Evolutionary conservation across 2,888 invertebrate species (phyloP), one percentile per base, ranked within the genome.

Genomic region (Andricus curvator): DNA sequence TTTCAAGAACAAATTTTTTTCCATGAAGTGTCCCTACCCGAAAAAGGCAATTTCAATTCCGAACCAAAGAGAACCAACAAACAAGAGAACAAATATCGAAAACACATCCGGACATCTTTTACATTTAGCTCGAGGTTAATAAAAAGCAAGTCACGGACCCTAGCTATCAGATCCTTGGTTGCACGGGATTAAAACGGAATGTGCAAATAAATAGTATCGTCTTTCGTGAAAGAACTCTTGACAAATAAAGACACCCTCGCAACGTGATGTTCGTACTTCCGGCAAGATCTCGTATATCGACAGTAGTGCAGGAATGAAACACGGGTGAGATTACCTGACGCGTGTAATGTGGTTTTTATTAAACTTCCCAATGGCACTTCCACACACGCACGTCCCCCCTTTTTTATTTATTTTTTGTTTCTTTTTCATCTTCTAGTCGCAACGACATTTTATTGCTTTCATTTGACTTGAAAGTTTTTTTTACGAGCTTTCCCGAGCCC

Each of bases 281-380:
- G 74, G 74, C 74, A 68, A 68, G 68, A 22, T 68, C 48, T 68
- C 41, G 68, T 68, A 74, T 74, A 74, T 82, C 78, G 79, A 83
- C 81, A 82, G 85, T 67, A 44, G 65, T 68, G 74, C 67, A 76
- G 80, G 83, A 86, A 88, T 85, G 86, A 87, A 86, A 85, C 86
- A 86, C 84, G 86, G 84, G 80, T 86, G 89, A 90, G 89, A 88
- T 90, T 88, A 90, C 85, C 86, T 89, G 89, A 90, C 88, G 90
- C 89, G 90, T 89, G 89, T 90, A 90, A 90, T 89, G 89, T 89
- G 90, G 87, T 90, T 90, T 90, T 90, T 90, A 90, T 90, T 90
- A 90, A 90, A 90, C 84, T 86, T 86, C 82, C 84, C 80, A 82
- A 51, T 51, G 85, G 79, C 84, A 77, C 82, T 37, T 67, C 51